Conservation (phyloP, 2,888 invertebrate species). For the Leucozona laternaria region DNA sequence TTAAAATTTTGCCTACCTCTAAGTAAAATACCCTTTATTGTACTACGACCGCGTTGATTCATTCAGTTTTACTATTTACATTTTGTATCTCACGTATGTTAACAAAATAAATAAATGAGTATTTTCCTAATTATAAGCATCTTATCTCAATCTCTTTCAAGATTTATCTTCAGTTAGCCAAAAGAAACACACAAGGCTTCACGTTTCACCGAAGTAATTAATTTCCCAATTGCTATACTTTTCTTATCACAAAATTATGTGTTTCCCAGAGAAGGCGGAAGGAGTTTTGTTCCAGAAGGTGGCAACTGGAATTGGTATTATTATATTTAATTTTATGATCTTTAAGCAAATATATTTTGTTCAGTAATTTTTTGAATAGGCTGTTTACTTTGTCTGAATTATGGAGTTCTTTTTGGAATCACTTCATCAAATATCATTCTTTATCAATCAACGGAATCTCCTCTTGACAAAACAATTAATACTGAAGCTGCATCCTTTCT, state of each 20-base stretch:
- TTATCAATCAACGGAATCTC: constrained; percentile 79
- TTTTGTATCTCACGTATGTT: too few relatives aligned
- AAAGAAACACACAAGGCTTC: too few relatives aligned
- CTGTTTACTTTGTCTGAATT: constrained; percentile 80
- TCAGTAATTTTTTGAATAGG: constrained; percentile 76
- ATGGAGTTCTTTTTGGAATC: constrained; percentile 81
- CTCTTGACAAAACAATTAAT: constrained; percentile 78
- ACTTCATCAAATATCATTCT: constrained; percentile 79
- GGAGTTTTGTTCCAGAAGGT: constrained; percentile 56
- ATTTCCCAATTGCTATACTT: too few relatives aligned
- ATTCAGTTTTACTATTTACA: too few relatives aligned
- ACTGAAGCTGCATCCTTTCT: constrained; percentile 78
- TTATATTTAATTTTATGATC: constrained; percentile 6
- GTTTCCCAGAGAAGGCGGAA: constrained; percentile 49
- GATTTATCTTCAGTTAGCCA: too few relatives aligned
- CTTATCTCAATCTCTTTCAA: too few relatives aligned
- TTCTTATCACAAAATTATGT: constrained; percentile 45
- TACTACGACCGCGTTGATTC: too few relatives aligned
- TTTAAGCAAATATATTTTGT: constrained; percentile 45
- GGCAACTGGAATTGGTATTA: constrained; percentile 65
- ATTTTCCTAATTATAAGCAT: too few relatives aligned
- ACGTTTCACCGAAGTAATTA: too few relatives aligned
- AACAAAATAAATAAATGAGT: too few relatives aligned
- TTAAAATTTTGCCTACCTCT: too few relatives aligned
- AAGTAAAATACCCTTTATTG: too few relatives aligned